Percentiles rank a stretch among this genome's conserved stretches.
phyloP scores from a whole-genome alignment of 1,140 invertebrate species.

The Fragariocoptes setiger region DNA sequence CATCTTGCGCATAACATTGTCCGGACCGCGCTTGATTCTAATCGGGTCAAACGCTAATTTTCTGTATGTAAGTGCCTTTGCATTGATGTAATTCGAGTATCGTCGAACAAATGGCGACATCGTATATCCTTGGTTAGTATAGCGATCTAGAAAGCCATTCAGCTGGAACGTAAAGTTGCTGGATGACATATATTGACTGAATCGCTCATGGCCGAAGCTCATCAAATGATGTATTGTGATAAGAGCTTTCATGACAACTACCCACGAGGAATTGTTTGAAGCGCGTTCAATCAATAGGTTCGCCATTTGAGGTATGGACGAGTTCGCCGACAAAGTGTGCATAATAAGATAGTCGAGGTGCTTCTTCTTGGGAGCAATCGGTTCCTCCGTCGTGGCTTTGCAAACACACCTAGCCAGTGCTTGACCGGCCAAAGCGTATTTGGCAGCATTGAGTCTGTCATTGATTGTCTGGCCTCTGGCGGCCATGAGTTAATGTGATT shows the following conservation, averaged over 20 bases:
- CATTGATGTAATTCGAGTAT: slow-evolving; percentile 93
- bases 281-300: slow-evolving; percentile 82
- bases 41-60: slow-evolving; percentile 96
- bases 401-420: slow-evolving; percentile 91
- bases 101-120: slow-evolving; percentile 94
- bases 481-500: too few relatives aligned
- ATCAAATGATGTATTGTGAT: slow-evolving; percentile 94
- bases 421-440: slow-evolving; percentile 86
- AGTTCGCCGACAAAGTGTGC: slow-evolving; percentile 92
- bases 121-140: slow-evolving; percentile 45
- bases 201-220: slow-evolving; percentile 83
- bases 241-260: slow-evolving; percentile 86
- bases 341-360: slow-evolving; percentile 93
- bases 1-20: slow-evolving; percentile 81
- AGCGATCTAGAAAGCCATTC: background rate
- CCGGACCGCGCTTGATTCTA: slow-evolving; percentile 94
- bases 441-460: slow-evolving; percentile 73
- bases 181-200: background rate
- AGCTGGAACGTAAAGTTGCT: background rate
- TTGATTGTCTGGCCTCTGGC: slow-evolving; percentile 11
- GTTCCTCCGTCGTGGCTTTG: slow-evolving; percentile 96
- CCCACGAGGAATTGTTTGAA: slow-evolving; percentile 90
- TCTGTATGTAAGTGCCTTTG: slow-evolving; percentile 87
- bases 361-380: slow-evolving; percentile 97
- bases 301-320: slow-evolving; percentile 88